Conservation (phyloP, 2,888 invertebrate genomes). For the Xestia xanthographa region DNA sequence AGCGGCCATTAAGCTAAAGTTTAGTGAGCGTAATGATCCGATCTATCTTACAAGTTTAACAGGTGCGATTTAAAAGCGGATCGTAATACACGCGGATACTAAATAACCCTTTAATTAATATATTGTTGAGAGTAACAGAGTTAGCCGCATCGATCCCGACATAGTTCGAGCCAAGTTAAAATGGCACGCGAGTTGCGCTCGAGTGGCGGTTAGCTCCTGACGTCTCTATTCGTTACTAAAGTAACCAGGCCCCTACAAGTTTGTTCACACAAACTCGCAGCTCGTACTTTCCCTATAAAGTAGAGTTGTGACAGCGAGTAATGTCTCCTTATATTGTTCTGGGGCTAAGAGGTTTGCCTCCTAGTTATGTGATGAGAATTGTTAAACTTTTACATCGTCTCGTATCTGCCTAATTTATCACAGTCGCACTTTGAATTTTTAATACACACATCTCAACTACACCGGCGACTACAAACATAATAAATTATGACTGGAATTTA, state of each 20-base stretch:
- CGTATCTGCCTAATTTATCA: constrained; percentile 81
- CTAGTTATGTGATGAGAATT: constrained; percentile 87
- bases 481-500: constrained; percentile 68
- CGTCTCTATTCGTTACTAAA: constrained; percentile 89
- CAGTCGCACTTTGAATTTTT: constrained; percentile 77
- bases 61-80: constrained; percentile 67
- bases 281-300: constrained; percentile 89
- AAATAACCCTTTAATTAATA: constrained; percentile 71
- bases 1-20: constrained; percentile 74
- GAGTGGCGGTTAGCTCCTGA: constrained; percentile 84
- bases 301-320: constrained; percentile 90
- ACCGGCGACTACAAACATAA: constrained; percentile 64
- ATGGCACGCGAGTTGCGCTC: constrained; percentile 84
- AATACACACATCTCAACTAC: constrained; percentile 66
- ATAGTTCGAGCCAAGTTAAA: constrained; percentile 82
- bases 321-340: constrained; percentile 90
- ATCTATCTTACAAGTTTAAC: constrained; percentile 74
- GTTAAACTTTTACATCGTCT: constrained; percentile 85
- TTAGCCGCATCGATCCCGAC: constrained; percentile 75
- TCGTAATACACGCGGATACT: constrained; percentile 58
- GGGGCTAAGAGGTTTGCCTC: constrained; percentile 89
- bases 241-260: constrained; percentile 85
- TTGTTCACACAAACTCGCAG: constrained; percentile 85
- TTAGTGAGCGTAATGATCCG: constrained; percentile 75
- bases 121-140: constrained; percentile 69